Evolutionary conservation across 2,888 invertebrate species (phyloP), one percentile per base, ranked within the genome.

Genomic region (Euplagia quadripunctaria): DNA sequence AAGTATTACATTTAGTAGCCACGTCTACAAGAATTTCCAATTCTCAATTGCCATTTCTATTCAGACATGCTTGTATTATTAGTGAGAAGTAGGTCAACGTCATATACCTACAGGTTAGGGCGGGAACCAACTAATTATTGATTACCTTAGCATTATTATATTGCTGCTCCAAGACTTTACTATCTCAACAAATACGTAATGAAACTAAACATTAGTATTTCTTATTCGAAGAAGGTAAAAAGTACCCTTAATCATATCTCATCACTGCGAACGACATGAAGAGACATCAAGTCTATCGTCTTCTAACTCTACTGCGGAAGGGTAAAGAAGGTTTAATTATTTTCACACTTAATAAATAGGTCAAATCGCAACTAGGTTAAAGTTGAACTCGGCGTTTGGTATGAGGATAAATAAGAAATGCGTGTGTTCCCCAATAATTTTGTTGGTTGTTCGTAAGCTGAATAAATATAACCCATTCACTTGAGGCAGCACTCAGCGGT

Each of bases 301-400:
- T 68, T 51, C 68, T 55, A 64, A 71, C 74, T 68, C 46, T 70
- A 46, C 71, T 41, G n/a, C 17, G n/a, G 46, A 71, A 55, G 70
- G 74, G 58, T 74, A 52, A 71, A 64, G 51, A 58, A 68, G 55
- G 49, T 64, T 71, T 68, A 71, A 74, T 74, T 74, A 71, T 74
- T 58, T 58, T 58, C 64, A 41, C 43, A 64, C 66, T 63, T 67
- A 67, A 64, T 64, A 74, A 71, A 68, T 74, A 74, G 74, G 74
- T 74, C 74, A 74, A 42, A 63, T 20, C 16, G 16, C 31, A 76
- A 74, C 63, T 70, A 70, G 65, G 72, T 55, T 67, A 77, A 67
- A 74, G 64, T 63, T 14, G 63, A 70, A 69, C 46, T 69, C 31
- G 31, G 31, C 31, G 43, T 17, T 68, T 12, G 42, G 16, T 69